Base-by-base conservation (phyloP, 2,888 invertebrate genomes). In the Imbricaverruca yamaguchii region DNA sequence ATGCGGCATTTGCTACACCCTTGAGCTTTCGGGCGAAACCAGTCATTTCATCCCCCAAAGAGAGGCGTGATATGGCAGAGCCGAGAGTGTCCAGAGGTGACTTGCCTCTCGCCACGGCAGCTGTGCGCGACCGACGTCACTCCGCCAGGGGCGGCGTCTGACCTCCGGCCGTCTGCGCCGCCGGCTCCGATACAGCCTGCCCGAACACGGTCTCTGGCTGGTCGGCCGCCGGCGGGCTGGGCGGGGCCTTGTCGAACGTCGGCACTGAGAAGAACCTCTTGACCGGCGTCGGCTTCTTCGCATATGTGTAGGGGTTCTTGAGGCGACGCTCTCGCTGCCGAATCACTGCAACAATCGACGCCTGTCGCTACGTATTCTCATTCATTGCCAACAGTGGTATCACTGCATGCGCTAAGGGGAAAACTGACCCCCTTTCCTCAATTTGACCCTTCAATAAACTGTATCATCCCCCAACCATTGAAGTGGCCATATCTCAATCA, bases 191-290 rank as follows among this genome's bases (percentile, higher is more conserved):
- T 39, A 4, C 2, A 39, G 39, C 39, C 39, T 39, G 39, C 39
- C 4, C 39, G 39, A 39, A 39, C 2, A 39, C 39, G 39, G 39
- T 39, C 39, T 39, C 39, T 39, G 39, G 39, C 4, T 4, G 1
- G 39, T 39, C 2, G 39, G 63, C 63, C n/a, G n/a, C 63, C n/a
- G 39, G 15, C 25, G 74, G 74, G 11, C 53, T 55, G 18, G 53
- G 74, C 55, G 74, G 74, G 0, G 74, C 55, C 74, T 55, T 74
- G 10, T 74, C 74, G 55, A 74, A 74, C 18, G 21, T 21, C 15
- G 74, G 74, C 53, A 74, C 55, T 9, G 74, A 74, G 74, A 55
- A 21, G 74, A 55, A 74, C 10, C 74, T 18, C 74, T 74, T 74
- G 8, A 74, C 15, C 11, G 59, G 74, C 21, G 23, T 11, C 1